A percentile compares a stretch with the other conserved stretches of the same genome.
phyloP scores from a whole-genome alignment of 2,113 vertebrate species.

The Suncus etruscus region DNA sequence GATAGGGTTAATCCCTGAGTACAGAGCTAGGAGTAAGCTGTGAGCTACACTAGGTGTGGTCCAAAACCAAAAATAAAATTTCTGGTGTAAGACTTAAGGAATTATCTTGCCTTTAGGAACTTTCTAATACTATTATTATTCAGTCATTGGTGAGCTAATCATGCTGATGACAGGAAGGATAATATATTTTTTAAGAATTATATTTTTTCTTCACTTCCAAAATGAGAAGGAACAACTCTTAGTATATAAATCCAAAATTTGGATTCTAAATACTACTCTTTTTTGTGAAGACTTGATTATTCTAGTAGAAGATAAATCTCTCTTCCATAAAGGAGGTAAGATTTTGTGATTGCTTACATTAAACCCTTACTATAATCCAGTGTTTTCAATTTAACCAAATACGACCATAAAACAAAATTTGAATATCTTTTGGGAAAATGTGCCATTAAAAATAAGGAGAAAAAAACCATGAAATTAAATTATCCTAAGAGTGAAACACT shows the following conservation, averaged over 20 bases:
- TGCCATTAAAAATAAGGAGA: neutral
- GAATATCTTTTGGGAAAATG: neutral
- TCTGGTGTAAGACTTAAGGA: conserved; percentile 6
- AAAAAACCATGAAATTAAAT: conserved; percentile 51
- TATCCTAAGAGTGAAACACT: conserved; percentile 8
- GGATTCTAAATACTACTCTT: neutral
- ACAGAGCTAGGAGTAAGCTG: too few species aligned
- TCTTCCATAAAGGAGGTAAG: neutral
- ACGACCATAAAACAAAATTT: conserved; percentile 48
- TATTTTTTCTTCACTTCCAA: neutral
- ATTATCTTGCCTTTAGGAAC: neutral
- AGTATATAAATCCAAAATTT: neutral
- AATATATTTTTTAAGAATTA: neutral
- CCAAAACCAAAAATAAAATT: conserved; percentile 51
- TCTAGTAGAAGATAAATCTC: conserved; percentile 1
- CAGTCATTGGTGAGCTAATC: neutral
- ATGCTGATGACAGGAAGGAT: neutral
- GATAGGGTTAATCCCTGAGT: too few species aligned
- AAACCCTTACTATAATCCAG: conserved; percentile 11
- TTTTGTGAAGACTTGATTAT: neutral
- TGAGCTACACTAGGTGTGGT: too few species aligned
- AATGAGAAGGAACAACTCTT: neutral
- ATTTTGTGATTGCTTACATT: conserved; percentile 31
- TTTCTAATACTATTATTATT: conserved; percentile 27
- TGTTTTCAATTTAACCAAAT: conserved; percentile 51